Percentiles rank a stretch among this genome's conserved stretches.
These are phyloP conservation scores for Zonitis immaculata DNA, from an alignment of 2,888 invertebrate genomes.

Conservation along the genomic window DNA sequence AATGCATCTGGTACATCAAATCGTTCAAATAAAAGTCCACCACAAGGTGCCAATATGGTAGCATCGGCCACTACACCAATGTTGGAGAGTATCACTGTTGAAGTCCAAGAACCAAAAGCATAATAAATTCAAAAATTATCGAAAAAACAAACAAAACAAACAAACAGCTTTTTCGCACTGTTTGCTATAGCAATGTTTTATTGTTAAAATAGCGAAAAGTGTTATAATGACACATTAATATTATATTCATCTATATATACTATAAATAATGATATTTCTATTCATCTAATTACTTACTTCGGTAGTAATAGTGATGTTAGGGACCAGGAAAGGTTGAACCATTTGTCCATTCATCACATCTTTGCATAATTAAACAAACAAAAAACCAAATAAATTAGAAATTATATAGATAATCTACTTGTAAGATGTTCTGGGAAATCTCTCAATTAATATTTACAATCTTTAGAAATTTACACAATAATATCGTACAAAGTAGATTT, in stretches of 20 bases:
- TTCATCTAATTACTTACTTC: slow-evolving; percentile 35
- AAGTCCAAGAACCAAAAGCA: slow-evolving; percentile 65
- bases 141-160: background rate
- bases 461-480: slow-evolving; percentile 3
- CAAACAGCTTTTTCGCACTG: slow-evolving; percentile 7
- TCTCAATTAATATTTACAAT: slow-evolving; percentile 13
- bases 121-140: slow-evolving; percentile 42
- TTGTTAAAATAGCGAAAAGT: background rate
- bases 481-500: slow-evolving; percentile 16
- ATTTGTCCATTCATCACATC: slow-evolving; percentile 46
- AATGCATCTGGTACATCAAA: slow-evolving; percentile 72
- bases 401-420: slow-evolving; percentile 14
- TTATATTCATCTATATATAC: no score
- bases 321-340: slow-evolving; percentile 42
- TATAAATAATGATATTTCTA: slow-evolving; percentile 16
- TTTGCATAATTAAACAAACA: slow-evolving; percentile 16
- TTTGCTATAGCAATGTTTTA: slow-evolving; percentile 1
- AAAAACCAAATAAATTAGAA: no score
- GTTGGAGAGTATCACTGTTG: slow-evolving; percentile 67
- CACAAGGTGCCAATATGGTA: slow-evolving; percentile 36
- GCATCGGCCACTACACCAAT: slow-evolving; percentile 47
- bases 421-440: slow-evolving; percentile 19
- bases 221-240: background rate
- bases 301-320: slow-evolving; percentile 46
- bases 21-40: slow-evolving; percentile 60